Evolutionary conservation across 2,888 invertebrate genomes (phyloP).

Genomic region (Drosophila siamana): DNA sequence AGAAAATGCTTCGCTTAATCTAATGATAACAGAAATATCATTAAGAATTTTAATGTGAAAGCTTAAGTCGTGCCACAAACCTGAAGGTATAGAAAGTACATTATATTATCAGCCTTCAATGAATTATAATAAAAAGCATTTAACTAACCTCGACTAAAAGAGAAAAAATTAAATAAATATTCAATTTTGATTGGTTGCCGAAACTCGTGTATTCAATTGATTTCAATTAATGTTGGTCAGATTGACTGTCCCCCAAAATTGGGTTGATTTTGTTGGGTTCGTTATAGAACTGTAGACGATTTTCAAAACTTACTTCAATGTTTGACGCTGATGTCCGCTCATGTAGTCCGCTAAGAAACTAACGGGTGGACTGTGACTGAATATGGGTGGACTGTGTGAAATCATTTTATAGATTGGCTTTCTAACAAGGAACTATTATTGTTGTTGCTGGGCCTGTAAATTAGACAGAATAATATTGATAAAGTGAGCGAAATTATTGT

Average conservation of each 20-base stretch:
- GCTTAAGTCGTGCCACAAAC: conserved; percentile 18
- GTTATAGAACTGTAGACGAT: conserved; percentile 33
- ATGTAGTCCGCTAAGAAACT: conserved; percentile 88
- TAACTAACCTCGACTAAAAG: not conserved
- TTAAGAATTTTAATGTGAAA: conserved; percentile 28
- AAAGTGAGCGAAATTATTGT: conserved; percentile 38
- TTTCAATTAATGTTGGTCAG: conserved; percentile 49
- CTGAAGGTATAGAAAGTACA: conserved; percentile 5
- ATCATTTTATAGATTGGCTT: conserved; percentile 86
- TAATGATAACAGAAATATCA: conserved; percentile 46
- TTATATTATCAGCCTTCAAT: not conserved
- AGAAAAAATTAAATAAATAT: conserved; percentile 27
- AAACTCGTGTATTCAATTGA: conserved; percentile 61
- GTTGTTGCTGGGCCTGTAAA: conserved; percentile 60
- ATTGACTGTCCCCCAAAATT: conserved; percentile 31
- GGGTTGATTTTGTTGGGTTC: conserved; percentile 1
- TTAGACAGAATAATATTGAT: conserved; percentile 47
- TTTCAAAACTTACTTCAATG: conserved; percentile 82
- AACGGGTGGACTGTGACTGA: conserved; percentile 90
- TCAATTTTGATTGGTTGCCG: conserved; percentile 57
- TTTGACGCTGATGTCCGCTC: conserved; percentile 84
- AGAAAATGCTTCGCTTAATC: conserved; percentile 42
- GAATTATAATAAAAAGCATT: not conserved
- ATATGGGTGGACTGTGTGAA: conserved; percentile 89
- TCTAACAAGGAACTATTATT: conserved; percentile 70